Evolutionary conservation across 2,888 invertebrate species (phyloP).

Genomic region (Drosophila imparisetae): DNA sequence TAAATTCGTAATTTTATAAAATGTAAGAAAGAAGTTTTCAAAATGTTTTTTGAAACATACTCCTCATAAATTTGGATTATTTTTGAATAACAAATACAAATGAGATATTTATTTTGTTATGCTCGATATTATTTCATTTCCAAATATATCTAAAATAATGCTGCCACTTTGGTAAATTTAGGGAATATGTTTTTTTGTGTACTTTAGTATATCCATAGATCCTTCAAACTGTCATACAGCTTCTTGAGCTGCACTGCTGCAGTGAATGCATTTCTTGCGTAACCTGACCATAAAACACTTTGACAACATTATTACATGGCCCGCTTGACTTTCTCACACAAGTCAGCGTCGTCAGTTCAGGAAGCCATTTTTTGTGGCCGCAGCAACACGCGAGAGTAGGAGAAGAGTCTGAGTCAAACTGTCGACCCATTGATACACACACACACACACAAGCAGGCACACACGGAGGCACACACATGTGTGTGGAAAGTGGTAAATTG

Average conservation of each 20-base stretch:
- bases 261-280: conserved; percentile 51
- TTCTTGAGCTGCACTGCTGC: conserved; percentile 10
- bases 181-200: not conserved
- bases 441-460: not conserved
- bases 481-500: conserved; percentile 62
- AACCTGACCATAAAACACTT: conserved; percentile 73
- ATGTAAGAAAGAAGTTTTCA: not conserved
- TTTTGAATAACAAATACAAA: not conserved
- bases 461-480: not conserved
- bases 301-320: conserved; percentile 71
- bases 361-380: conserved; percentile 68
- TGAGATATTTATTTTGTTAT: not conserved
- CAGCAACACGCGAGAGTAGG: conserved; percentile 4
- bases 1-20: not conserved
- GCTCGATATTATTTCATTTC: not conserved
- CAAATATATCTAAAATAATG: not conserved
- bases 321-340: conserved; percentile 74
- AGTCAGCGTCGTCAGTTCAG: conserved; percentile 66
- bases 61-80: not conserved
- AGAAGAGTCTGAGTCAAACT: conserved; percentile 37
- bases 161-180: not conserved
- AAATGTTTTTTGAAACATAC: not conserved
- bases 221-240: conserved; percentile 13
- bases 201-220: not conserved
- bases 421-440: conserved; percentile 26